Base-by-base conservation (phyloP, 2,888 invertebrate species). In the Xanthia icteritia region DNA sequence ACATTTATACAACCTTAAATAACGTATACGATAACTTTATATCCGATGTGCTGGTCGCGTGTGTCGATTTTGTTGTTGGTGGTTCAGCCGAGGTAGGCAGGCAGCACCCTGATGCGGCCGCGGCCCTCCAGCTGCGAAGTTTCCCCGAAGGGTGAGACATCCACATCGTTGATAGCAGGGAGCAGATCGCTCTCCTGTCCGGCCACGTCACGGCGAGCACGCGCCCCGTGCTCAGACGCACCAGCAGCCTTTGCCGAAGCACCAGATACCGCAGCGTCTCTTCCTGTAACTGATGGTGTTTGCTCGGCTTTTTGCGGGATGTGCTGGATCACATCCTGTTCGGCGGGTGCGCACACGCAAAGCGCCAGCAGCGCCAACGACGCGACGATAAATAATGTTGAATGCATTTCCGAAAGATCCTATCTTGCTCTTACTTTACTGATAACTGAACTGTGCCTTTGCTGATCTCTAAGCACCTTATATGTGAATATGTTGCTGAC, bases 281-380 rank as follows among this genome's bases (percentile, higher is more conserved):
- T 94, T 93, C 91, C 94, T 92, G 91, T 96, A 96, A 89, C 94
- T 96, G 94, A 96, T 91, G 93, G 96, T 96, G 92, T 96, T 95
- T 86, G 92, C 87, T 91, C 94, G 87, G 82, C 91, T 89, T 94
- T 96, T 94, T 88, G 90, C 51, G 95, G 95, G 84, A 96, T 95
- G 91, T 93, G 94, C 90, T 96, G 94, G 91, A 96, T 96, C 93
- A 94, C 95, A 83, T 95, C 94, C 90, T 91, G 91, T 77, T 88
- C 93, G 82, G 82, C 89, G 79, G 96, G 95, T 60, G 94, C 94
- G 95, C 95, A 93, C 0, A 88, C 92, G 96, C 94, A 96, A 69
- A 88, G 91, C 88, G 93, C 95, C 83, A 95, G 90, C 92, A 96
- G 91, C 94, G 94, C 95, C 90, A 96, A 84, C 91, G 93, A 95